These are phyloP conservation scores for Cepaea nemoralis DNA, from an alignment of 1,140 invertebrate genomes.

Conservation along the genomic window DNA sequence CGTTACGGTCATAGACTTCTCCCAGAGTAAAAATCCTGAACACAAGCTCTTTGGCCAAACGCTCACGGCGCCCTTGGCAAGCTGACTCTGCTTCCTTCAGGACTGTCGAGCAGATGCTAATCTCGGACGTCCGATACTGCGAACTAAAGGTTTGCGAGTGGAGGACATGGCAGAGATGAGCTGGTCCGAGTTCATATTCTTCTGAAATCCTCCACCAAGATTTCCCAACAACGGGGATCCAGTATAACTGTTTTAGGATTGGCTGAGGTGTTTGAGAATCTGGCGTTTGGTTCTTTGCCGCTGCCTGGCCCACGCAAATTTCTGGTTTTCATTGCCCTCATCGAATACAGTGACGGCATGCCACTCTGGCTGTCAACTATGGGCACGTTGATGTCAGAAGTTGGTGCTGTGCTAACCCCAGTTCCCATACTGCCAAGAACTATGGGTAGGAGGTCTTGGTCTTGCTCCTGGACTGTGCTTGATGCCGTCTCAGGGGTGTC, in stretches of 20 bases:
- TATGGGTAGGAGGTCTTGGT: slow-evolving; percentile 37
- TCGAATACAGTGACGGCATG: slow-evolving; percentile 48
- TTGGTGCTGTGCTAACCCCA: not conserved
- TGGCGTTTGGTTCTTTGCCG: slow-evolving; percentile 43
- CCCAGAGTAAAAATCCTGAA: slow-evolving; percentile 47
- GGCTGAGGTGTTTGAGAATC: slow-evolving; percentile 43
- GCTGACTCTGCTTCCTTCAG: slow-evolving; percentile 47
- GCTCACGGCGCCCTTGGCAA: slow-evolving; percentile 44
- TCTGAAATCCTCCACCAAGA: slow-evolving; percentile 50
- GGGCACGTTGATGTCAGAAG: slow-evolving; percentile 35
- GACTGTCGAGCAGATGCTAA: slow-evolving; percentile 46
- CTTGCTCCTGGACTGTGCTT: slow-evolving; percentile 41
- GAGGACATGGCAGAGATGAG: slow-evolving; percentile 45
- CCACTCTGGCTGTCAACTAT: slow-evolving; percentile 46
- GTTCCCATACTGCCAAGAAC: not conserved
- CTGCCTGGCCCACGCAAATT: slow-evolving; percentile 45
- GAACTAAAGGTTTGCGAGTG: slow-evolving; percentile 42
- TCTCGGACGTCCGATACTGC: slow-evolving; percentile 46
- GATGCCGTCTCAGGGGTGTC: slow-evolving; percentile 42
- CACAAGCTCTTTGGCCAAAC: slow-evolving; percentile 47
- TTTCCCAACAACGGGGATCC: slow-evolving; percentile 48
- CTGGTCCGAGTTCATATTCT: slow-evolving; percentile 48
- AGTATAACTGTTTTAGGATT: slow-evolving; percentile 46
- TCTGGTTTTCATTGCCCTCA: slow-evolving; percentile 40
- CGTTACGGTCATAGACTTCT: slow-evolving; percentile 48